Percentiles rank a stretch among this genome's conserved stretches.
Evolutionary conservation across 2,888 invertebrate species (phyloP).

Genomic region (Oscheius onirici): DNA sequence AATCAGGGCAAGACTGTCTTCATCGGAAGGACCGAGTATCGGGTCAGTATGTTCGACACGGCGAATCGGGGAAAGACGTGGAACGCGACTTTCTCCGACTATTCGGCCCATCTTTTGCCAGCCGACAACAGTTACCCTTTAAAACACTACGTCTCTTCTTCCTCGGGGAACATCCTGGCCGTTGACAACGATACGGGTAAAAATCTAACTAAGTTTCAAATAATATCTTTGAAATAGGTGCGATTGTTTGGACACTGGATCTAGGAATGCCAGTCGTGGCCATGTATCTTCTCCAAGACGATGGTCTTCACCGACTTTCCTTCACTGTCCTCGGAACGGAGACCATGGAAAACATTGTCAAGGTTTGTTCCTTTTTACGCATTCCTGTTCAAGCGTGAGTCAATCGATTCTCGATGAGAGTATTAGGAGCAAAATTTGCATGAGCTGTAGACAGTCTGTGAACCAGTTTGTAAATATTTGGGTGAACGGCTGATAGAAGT

Average conservation of each 20-base stretch:
- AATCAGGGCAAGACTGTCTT: conserved; percentile 55
- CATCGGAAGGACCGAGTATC: conserved; percentile 79
- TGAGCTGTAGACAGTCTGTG: too few species aligned
- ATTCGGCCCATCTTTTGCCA: conserved; percentile 80
- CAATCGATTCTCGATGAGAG: not conserved
- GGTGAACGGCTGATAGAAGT: not conserved
- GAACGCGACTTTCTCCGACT: conserved; percentile 97
- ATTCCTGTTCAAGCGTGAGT: not conserved
- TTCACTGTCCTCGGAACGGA: conserved; percentile 71
- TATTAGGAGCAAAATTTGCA: not conserved
- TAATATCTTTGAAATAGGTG: too few species aligned
- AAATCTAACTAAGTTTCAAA: not conserved
- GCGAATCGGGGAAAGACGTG: conserved; percentile 80
- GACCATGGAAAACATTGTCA: conserved; percentile 67
- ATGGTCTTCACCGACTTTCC: conserved; percentile 72
- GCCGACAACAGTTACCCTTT: conserved; percentile 63
- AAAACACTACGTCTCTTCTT: conserved; percentile 72
- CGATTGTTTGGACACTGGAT: conserved; percentile 83
- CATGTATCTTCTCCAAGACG: conserved; percentile 78
- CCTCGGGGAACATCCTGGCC: conserved; percentile 63
- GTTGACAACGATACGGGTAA: conserved; percentile 59
- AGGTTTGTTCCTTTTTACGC: conserved; percentile 42
- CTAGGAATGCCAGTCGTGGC: conserved; percentile 84
- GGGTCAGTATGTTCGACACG: conserved; percentile 91
- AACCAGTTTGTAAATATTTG: too few species aligned